Evolutionary conservation across 2,888 invertebrate genomes (phyloP).

Genomic region (Ectemnius lituratus): DNA sequence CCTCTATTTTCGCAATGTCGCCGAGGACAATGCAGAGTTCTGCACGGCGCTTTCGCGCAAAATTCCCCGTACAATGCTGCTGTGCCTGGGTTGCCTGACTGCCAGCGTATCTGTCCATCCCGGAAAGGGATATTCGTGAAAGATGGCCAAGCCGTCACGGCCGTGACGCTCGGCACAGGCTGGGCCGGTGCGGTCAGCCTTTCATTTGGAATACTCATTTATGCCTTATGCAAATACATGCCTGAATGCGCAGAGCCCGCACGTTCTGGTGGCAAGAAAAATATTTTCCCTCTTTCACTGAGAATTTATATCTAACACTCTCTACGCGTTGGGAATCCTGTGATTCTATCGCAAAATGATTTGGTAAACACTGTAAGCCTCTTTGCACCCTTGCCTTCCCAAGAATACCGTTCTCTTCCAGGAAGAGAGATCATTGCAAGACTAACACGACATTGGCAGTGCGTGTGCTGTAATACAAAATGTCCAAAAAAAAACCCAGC

Average conservation of each 20-base stretch:
- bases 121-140: background rate
- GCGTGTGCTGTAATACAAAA: too few species aligned
- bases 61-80: constrained; percentile 2
- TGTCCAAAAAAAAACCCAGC: too few species aligned
- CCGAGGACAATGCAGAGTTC: constrained; percentile 13
- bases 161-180: background rate
- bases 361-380: background rate
- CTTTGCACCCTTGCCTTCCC: constrained; percentile 13
- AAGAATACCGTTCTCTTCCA: background rate
- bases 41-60: constrained; percentile 9
- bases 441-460: background rate
- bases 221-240: constrained; percentile 15
- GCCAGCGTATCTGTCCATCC: background rate
- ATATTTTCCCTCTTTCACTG: background rate
- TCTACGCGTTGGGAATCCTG: background rate
- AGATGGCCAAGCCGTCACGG: background rate
- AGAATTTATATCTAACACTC: background rate
- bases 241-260: background rate
- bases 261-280: background rate
- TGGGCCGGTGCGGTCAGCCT: constrained; percentile 1
- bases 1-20: background rate
- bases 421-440: background rate
- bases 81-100: background rate
- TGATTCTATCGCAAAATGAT: background rate
- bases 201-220: constrained; percentile 10